phyloP scores from a whole-genome alignment of 2,113 vertebrate genomes.

The Syngnathus floridae region DNA sequence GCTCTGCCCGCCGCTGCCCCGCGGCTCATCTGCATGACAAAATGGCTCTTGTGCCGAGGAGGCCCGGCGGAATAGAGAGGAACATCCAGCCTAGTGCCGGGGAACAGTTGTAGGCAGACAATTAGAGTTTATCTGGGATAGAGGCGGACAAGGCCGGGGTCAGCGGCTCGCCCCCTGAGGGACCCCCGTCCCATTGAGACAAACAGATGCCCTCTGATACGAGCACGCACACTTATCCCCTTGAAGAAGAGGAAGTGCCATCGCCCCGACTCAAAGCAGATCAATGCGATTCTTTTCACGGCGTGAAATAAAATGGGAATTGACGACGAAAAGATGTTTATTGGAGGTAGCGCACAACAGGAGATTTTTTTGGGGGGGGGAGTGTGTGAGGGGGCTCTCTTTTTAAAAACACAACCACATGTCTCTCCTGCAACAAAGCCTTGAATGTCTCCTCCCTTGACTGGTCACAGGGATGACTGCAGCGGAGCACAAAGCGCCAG shows the following conservation, averaged over 20 bases:
- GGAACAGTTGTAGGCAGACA: conserved; percentile 81
- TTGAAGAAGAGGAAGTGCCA: conserved; percentile 58
- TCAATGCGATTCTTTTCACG: conserved; percentile 15
- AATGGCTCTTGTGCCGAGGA: conserved; percentile 74
- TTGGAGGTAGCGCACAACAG: conserved; percentile 53
- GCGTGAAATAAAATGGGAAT: neutral
- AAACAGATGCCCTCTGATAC: conserved; percentile 68
- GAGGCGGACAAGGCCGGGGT: conserved; percentile 78
- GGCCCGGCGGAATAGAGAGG: conserved; percentile 71
- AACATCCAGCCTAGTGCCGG: conserved; percentile 75
- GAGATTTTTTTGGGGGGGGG: conserved; percentile 27
- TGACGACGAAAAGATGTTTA: conserved; percentile 25
- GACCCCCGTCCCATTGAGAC: conserved; percentile 64
- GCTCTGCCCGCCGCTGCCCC: conserved; percentile 49
- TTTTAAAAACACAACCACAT: conserved; percentile 70
- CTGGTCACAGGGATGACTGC: conserved; percentile 79
- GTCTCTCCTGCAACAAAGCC: conserved; percentile 77
- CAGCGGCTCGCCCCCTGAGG: conserved; percentile 67
- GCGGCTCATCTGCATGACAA: conserved; percentile 74
- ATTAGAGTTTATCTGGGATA: conserved; percentile 81
- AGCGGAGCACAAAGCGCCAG: conserved; percentile 78
- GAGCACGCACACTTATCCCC: conserved; percentile 58
- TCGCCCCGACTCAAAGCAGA: conserved; percentile 55
- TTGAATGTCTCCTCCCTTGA: conserved; percentile 76
- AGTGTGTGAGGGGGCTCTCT: conserved; percentile 5